Base-by-base conservation (phyloP, 2,797 vertebrate genomes). In the Thunnus albacares region DNA sequence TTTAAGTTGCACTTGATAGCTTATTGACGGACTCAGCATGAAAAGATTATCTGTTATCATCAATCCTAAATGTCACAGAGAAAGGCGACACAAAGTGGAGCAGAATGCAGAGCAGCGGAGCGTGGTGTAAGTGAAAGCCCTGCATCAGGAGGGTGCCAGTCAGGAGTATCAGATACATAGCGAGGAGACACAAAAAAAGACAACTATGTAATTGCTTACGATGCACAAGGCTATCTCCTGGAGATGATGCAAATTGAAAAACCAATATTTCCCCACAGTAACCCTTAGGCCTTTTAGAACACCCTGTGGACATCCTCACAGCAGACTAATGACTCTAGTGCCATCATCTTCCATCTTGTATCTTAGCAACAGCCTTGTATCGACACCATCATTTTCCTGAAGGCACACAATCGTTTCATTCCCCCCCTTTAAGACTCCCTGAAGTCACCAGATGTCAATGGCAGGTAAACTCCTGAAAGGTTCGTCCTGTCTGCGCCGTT, bases 351-450 rank as follows among this genome's bases (percentile, higher is more conserved):
- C 84, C 63, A 81, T 75, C 82, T 75, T 28, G 93, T 94, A 74
- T 88, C 90, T 78, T 91, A 93, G 93, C 91, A 93, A 93, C 90
- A 53, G 80, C 79, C 69, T 72, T 10, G 17, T 43, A 85, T 80
- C 38, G 33, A 80, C 60, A 56, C 20, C 59, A 45, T 83, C 63
- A 59, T 76, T 57, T 33, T 69, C 30, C 35, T 3, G 52, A 65
- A 20, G 71, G 83, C 10, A 41, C 0, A 15, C 30, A 68, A 73
- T 58, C 71, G 28, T 71, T 68, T 86, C 61, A 52, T 55, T 47
- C 66, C 61, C 63, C 63, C 63, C 77, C 77, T 69, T 59, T 14
- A 12, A 53, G 30, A 77, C 61, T 49, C 68, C 81, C 69, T 26
- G n/a, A 79, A 71, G 84, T 61, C 81, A 49, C n/a, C 0, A 62